phyloP scores from a whole-genome alignment of 2,113 vertebrate genomes.

The Mesitornis unicolor region DNA sequence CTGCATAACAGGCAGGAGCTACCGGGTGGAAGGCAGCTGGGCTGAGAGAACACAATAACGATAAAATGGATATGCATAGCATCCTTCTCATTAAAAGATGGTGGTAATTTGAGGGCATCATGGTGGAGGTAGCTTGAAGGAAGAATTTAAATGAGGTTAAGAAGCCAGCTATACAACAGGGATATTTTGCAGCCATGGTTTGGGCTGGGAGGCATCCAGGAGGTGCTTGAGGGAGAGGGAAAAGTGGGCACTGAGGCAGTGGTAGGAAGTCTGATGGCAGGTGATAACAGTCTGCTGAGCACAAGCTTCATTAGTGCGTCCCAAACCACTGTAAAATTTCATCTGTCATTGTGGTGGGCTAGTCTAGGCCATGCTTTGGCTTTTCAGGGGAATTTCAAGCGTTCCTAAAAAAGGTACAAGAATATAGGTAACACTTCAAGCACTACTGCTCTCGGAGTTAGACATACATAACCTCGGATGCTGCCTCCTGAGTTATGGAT shows the following conservation, averaged over 20 bases:
- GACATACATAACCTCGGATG: accelerated
- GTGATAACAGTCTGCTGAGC: not conserved
- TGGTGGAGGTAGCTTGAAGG: slow-evolving; percentile 47
- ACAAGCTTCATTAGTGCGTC: not conserved
- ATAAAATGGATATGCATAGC: slow-evolving; percentile 43
- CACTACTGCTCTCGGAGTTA: not conserved
- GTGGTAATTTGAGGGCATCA: slow-evolving; percentile 50
- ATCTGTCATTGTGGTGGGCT: not conserved
- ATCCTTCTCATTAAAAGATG: slow-evolving; percentile 54
- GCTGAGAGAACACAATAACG: slow-evolving; percentile 30
- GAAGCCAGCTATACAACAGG: slow-evolving; percentile 44
- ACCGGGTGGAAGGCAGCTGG: slow-evolving; percentile 38
- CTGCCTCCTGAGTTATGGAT: not conserved
- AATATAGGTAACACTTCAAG: accelerated
- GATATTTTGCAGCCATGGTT: slow-evolving; percentile 44
- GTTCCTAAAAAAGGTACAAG: not conserved
- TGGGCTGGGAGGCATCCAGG: slow-evolving; percentile 15
- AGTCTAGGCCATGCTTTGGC: not conserved
- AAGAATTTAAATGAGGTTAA: slow-evolving; percentile 65
- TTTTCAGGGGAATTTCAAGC: not conserved
- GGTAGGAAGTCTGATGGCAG: not conserved
- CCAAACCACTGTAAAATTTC: not conserved
- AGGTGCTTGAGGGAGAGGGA: not conserved
- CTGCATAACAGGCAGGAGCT: slow-evolving; percentile 57
- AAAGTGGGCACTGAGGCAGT: not conserved